Base-by-base conservation (phyloP, 1,140 invertebrate genomes). In the Orchesella cincta region DNA sequence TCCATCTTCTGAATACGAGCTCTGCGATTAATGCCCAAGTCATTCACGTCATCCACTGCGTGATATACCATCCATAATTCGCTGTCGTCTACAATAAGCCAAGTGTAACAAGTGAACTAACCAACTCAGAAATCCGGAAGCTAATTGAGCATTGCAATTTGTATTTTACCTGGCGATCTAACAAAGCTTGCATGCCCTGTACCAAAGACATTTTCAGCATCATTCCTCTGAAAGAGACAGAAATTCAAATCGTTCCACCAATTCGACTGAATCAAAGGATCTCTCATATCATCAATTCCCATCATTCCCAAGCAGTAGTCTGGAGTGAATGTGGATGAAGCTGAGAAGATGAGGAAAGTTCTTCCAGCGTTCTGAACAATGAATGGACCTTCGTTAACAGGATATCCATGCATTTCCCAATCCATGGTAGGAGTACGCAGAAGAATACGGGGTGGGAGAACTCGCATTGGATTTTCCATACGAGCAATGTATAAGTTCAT, bases 251-350 rank as follows among this genome's bases (percentile, higher is more conserved):
- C 71, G 35, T 73, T 74, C 79, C 79, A 81, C 79, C 79, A 81
- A 67, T 81, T 78, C 2, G 20, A 14, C 18, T n/a, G 39, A 1
- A 76, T 29, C 26, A 81, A 8, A 18, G 79, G 79, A 75, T 81
- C 75, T 36, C 35, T 76, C 18, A 72, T 18, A 5, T 51, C 77
- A 35, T 81, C 79, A 72, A 81, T 81, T 16, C 79, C 79, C 31
- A 81, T 76, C 31, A 81, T 81, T 36, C 77, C 73, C 3, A 78
- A 33, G 33, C 79, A 81, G 31, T 81, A 81, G 72, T 78, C 71
- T 1, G 79, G 79, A 16, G 75, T 76, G 36, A 67, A 81, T 3
- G 79, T 77, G 28, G 77, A 75, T 0, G 74, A 78, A 0, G 34
- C 79, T 1, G 77, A 78, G 33, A 78, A 79, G 0, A 81, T 75